Base-by-base conservation (phyloP, 2,888 invertebrate genomes). In the Sussaba pulchella region DNA sequence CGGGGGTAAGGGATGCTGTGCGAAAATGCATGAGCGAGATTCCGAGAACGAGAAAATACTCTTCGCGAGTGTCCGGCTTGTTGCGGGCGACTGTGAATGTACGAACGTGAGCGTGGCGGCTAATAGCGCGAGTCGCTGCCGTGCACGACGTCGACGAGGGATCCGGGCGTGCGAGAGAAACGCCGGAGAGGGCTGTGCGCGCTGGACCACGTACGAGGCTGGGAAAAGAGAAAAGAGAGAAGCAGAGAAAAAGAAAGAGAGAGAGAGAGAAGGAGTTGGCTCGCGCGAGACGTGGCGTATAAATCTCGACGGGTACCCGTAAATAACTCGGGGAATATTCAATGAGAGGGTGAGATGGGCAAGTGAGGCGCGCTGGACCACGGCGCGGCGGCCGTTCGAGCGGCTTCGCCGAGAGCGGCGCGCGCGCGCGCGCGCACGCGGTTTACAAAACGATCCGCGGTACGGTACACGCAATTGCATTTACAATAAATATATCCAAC, bases 271-370 rank as follows among this genome's bases (percentile, higher is more conserved):
- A 77, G 75, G 78, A 77, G 36, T 78, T 64, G 78, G 73, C 78
- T 78, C 72, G 77, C 78, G 72, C 75, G 84, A 84, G 85, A 85
- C 85, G 83, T 82, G 83, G 84, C 85, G 86, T 85, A 90, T 90
- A 90, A 91, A 91, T 90, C 89, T 86, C 86, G 85, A 83, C 80
- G 87, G 82, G 84, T 83, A 85, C 78, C 85, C 89, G 89, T 89
- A 90, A 91, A 90, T 90, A 90, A 90, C 87, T 79, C 85, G 85
- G 64, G 82, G 89, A 89, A 91, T 90, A 91, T 91, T 89, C 90
- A 89, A 90, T 88, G 89, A 87, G 89, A 83, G 85, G 82, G 81
- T 59, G 59, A 81, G 83, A 75, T 81, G 83, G 70, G 43, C 70
- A 78, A 71, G 67, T 69, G 67, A 80, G 74, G 45, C 45, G 57